Conservation (phyloP, 2,797 vertebrate species). For the Manis pentadactyla region DNA sequence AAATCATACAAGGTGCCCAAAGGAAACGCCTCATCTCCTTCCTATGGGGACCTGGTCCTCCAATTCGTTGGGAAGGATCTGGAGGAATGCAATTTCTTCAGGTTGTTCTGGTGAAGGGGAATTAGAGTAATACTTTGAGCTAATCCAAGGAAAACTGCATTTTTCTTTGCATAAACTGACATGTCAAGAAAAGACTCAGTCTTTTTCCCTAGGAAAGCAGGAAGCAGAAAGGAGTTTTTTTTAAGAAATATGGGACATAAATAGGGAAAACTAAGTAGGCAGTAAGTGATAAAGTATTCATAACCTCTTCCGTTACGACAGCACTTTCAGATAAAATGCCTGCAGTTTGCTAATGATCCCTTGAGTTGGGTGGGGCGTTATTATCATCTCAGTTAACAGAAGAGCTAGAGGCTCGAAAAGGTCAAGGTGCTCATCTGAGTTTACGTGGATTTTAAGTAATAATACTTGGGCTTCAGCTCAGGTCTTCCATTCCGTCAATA, state of each 20-base stretch:
- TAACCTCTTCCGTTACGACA: not conserved
- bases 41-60: not conserved
- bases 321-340: constrained; percentile 24
- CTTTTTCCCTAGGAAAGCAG: constrained; percentile 7
- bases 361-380: not conserved
- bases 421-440: not conserved
- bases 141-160: not conserved
- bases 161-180: not conserved
- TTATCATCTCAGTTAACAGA: not conserved
- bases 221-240: not conserved
- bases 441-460: constrained; percentile 19
- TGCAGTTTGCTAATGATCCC: not conserved
- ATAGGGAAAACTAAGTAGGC: not conserved
- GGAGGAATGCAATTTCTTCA: not conserved
- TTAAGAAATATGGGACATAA: constrained; percentile 13
- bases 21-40: not conserved
- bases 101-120: not conserved
- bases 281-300: not conserved
- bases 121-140: not conserved
- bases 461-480: not conserved
- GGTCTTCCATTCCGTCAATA: constrained; percentile 27
- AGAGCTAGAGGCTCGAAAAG: not conserved
- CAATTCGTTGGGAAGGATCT: not conserved
- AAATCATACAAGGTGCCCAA: not conserved
- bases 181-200: not conserved